A percentile compares a stretch with the other conserved stretches of the same genome.
Evolutionary conservation across 1,140 invertebrate species (phyloP).

Genomic region (Zophobas morio): DNA sequence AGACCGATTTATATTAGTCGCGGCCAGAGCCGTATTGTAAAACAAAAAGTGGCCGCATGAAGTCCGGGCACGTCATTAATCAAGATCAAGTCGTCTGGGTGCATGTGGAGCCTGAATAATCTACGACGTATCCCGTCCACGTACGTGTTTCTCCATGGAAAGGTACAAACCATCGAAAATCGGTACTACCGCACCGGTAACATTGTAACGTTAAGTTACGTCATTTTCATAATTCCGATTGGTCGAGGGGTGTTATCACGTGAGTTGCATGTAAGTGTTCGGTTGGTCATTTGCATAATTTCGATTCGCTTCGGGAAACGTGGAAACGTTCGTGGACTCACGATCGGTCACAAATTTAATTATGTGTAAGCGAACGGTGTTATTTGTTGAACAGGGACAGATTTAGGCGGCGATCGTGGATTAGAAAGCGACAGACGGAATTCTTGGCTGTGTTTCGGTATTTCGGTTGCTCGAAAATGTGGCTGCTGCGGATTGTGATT

Average conservation of each 20-base stretch:
- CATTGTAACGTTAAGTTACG: slow-evolving; percentile 16
- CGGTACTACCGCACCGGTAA: slow-evolving; percentile 4
- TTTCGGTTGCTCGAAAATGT: slow-evolving; percentile 8
- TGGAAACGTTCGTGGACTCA: neutral
- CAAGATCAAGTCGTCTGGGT: slow-evolving; percentile 52
- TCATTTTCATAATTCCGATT: slow-evolving; percentile 20
- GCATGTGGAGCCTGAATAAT: slow-evolving; percentile 51
- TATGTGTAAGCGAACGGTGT: slow-evolving; percentile 10
- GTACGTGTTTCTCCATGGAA: slow-evolving; percentile 18
- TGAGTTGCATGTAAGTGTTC: neutral
- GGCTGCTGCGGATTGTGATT: neutral
- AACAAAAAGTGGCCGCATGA: slow-evolving; percentile 50
- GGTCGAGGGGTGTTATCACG: slow-evolving; percentile 1
- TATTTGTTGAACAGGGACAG: slow-evolving; percentile 1
- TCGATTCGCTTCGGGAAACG: slow-evolving; percentile 10
- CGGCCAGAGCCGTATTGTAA: slow-evolving; percentile 33
- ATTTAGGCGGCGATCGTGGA: neutral
- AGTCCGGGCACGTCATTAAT: slow-evolving; percentile 53
- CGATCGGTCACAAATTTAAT: slow-evolving; percentile 27
- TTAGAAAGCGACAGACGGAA: slow-evolving; percentile 13
- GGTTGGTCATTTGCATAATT: slow-evolving; percentile 14
- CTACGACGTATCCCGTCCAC: slow-evolving; percentile 13
- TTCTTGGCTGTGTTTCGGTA: neutral
- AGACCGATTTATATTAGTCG: slow-evolving; percentile 12
- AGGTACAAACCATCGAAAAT: neutral